phyloP scores from a whole-genome alignment of 2,888 invertebrate species.

The Plemyria rubiginata region DNA sequence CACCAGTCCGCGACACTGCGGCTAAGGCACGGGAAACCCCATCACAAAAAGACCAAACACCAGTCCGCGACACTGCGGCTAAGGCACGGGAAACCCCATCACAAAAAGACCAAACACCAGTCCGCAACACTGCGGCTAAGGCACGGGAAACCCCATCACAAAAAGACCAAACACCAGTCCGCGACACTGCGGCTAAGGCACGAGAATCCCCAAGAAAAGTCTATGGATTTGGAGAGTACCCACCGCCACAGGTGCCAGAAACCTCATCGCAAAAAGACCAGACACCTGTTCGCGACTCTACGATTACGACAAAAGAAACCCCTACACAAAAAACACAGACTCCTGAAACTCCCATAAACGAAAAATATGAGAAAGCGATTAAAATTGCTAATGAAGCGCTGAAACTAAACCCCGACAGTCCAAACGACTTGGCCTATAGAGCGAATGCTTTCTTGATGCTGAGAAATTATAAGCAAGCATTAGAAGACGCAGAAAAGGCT shows the following conservation, averaged over 20 bases:
- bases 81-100: background rate
- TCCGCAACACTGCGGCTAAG: background rate
- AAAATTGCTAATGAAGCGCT: slow-evolving; percentile 95
- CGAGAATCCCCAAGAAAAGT: background rate
- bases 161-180: background rate
- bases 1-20: background rate
- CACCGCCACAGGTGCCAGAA: background rate
- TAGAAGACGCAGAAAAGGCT: slow-evolving; percentile 93
- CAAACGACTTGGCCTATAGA: slow-evolving; percentile 95
- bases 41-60: background rate
- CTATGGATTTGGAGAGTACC: background rate
- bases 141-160: background rate
- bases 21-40: background rate
- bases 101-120: background rate
- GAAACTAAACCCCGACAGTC: slow-evolving; percentile 91
- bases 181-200: background rate
- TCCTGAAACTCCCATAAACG: background rate
- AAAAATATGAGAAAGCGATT: slow-evolving; percentile 94
- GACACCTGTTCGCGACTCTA: background rate
- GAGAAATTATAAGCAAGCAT: slow-evolving; percentile 90
- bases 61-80: background rate
- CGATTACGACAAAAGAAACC: background rate
- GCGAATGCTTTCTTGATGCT: slow-evolving; percentile 98
- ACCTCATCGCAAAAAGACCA: background rate
- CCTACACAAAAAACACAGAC: no score